phyloP scores from a whole-genome alignment of 1,140 invertebrate genomes.

The Pseudomyrmex dendroicus region DNA sequence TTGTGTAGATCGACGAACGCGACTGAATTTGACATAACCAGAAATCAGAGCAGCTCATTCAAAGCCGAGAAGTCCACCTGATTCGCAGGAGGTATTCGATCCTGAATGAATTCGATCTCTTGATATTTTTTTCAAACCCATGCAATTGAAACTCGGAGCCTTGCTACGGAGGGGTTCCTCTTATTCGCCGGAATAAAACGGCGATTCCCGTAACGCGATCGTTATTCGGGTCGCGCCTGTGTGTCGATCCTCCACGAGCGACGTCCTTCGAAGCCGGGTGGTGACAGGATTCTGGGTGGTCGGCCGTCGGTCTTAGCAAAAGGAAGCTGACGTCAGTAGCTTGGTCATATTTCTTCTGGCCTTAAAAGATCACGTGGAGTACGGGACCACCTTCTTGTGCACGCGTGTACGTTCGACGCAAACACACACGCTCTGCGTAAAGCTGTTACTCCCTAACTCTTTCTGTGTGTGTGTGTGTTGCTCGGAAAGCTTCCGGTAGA shows the following conservation, averaged over 20 bases:
- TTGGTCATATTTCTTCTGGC: constrained; percentile 82
- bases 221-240: constrained; percentile 52
- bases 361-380: constrained; percentile 71
- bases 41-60: background rate
- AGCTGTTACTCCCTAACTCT: constrained; percentile 40
- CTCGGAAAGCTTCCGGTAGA: constrained; percentile 64
- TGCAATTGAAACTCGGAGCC: background rate
- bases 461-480: constrained; percentile 47
- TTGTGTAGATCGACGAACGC: too few relatives aligned
- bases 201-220: constrained; percentile 69
- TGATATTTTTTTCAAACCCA: background rate
- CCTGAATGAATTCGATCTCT: constrained; percentile 18
- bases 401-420: background rate
- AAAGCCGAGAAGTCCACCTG: background rate
- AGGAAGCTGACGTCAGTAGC: constrained; percentile 77
- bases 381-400: constrained; percentile 69
- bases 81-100: background rate
- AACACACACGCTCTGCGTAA: background rate
- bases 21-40: background rate
- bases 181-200: constrained; percentile 35
- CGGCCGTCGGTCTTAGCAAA: constrained; percentile 78
- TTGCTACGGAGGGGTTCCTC: background rate
- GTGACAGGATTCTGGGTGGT: constrained; percentile 84
- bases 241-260: constrained; percentile 67
- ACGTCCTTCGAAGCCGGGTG: constrained; percentile 73